Conservation (phyloP, 2,113 vertebrate species). For the Mystacornis crossleyi region DNA sequence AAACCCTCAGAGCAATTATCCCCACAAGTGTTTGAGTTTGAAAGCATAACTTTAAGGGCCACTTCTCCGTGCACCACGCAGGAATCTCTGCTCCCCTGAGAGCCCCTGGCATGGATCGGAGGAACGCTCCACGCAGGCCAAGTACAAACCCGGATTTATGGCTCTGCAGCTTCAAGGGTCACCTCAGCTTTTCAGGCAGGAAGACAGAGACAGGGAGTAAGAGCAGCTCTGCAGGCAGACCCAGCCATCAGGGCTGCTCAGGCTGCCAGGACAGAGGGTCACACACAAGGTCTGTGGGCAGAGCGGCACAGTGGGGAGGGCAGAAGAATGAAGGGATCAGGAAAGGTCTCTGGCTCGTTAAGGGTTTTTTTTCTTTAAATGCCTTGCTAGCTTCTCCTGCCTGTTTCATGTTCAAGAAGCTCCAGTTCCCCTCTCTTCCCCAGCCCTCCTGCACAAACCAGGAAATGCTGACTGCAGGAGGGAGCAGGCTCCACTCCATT, state of each 20-base stretch:
- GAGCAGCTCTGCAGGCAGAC: not conserved
- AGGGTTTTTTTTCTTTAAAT: not conserved
- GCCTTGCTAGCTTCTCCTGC: not conserved
- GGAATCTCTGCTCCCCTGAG: conserved; percentile 1
- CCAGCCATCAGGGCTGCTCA: not conserved
- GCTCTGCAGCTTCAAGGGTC: not conserved
- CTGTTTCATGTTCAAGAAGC: not conserved
- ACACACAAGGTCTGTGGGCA: not conserved
- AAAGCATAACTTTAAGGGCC: not conserved
- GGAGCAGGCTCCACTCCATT: not conserved
- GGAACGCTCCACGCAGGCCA: not conserved
- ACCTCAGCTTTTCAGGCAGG: not conserved
- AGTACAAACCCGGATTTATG: not conserved
- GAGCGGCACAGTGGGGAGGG: not conserved
- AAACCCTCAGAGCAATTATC: not conserved
- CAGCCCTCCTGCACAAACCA: not conserved
- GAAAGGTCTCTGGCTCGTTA: not conserved
- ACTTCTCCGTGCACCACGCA: not conserved
- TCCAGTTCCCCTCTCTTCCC: not conserved
- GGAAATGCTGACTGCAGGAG: not conserved
- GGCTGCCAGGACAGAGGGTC: not conserved
- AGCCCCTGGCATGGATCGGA: not conserved
- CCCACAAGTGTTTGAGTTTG: not conserved
- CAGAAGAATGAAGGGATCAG: not conserved
- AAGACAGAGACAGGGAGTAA: not conserved